These are phyloP conservation scores for Rattus rattus DNA, from an alignment of 2,113 vertebrate genomes.

Conservation along the genomic window DNA sequence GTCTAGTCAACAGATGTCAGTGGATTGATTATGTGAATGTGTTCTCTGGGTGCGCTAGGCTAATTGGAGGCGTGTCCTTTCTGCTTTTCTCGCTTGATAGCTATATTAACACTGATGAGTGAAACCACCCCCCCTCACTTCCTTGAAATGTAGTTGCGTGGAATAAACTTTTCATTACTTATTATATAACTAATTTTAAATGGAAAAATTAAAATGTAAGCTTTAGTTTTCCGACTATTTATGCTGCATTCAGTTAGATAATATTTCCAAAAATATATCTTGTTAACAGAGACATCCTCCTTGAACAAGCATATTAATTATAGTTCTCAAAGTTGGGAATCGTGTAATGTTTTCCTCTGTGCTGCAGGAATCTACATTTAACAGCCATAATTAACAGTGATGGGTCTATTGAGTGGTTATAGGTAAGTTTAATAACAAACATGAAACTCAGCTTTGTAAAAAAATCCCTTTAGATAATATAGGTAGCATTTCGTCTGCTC, in stretches of 20 bases:
- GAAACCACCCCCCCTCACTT: background rate
- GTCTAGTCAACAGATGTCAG: constrained; percentile 68
- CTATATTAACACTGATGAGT: constrained; percentile 34
- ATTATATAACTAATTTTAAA: constrained; percentile 76
- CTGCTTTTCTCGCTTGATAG: constrained; percentile 56
- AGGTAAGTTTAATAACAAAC: constrained; percentile 74
- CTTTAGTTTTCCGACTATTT: constrained; percentile 77
- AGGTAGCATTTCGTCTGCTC: constrained; percentile 43
- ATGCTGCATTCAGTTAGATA: constrained; percentile 79
- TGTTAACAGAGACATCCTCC: constrained; percentile 71
- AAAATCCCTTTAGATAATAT: constrained; percentile 43
- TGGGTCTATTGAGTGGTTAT: constrained; percentile 20
- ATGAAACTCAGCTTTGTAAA: constrained; percentile 15
- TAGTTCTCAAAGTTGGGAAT: constrained; percentile 77
- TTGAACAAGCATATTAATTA: constrained; percentile 81
- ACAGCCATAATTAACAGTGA: constrained; percentile 60
- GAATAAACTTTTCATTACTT: constrained; percentile 57
- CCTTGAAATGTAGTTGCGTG: constrained; percentile 8
- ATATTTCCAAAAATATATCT: constrained; percentile 83
- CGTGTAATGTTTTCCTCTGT: constrained; percentile 63
- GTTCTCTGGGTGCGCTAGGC: background rate
- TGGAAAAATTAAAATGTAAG: constrained; percentile 60
- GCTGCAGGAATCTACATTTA: constrained; percentile 67
- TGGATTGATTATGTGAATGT: constrained; percentile 47
- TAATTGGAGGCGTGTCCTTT: constrained; percentile 52